phyloP scores from a whole-genome alignment of 2,113 vertebrate genomes.

The Motacilla alba region DNA sequence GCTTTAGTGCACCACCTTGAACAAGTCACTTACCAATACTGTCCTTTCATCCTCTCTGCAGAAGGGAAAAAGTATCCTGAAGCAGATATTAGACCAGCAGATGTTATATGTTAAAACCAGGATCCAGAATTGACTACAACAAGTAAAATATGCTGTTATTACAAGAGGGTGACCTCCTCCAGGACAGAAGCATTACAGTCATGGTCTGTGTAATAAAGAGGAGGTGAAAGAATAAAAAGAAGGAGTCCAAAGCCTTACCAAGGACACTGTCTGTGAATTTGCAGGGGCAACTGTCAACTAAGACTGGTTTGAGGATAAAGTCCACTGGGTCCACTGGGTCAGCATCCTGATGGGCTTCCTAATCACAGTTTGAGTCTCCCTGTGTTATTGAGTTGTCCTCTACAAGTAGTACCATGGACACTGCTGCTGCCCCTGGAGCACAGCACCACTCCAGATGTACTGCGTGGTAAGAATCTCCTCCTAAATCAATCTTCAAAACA shows the following conservation, averaged over 20 bases:
- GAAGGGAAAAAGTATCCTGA: not conserved
- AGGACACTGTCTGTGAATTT: not conserved
- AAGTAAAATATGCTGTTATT: not conserved
- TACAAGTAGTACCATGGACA: not conserved
- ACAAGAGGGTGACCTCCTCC: not conserved
- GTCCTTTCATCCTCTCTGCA: not conserved
- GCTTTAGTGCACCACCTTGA: not conserved
- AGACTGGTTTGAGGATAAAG: not conserved
- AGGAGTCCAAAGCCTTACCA: not conserved
- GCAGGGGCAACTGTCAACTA: not conserved
- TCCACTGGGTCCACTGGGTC: not conserved
- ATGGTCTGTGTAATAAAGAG: not conserved
- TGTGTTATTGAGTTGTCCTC: not conserved
- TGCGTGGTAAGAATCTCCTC: not conserved
- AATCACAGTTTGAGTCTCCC: fast-evolving
- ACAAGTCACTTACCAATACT: not conserved
- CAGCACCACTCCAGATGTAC: not conserved
- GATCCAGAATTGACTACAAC: not conserved
- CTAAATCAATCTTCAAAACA: conserved; percentile 15
- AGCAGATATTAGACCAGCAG: not conserved
- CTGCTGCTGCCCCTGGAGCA: not conserved
- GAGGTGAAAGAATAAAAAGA: not conserved
- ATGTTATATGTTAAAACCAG: not conserved
- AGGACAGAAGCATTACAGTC: not conserved
- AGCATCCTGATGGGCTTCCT: not conserved